Percentiles rank a stretch among this genome's conserved stretches.
phyloP scores from a whole-genome alignment of 2,113 vertebrate species.

The Rhegmatorhina hoffmannsi region DNA sequence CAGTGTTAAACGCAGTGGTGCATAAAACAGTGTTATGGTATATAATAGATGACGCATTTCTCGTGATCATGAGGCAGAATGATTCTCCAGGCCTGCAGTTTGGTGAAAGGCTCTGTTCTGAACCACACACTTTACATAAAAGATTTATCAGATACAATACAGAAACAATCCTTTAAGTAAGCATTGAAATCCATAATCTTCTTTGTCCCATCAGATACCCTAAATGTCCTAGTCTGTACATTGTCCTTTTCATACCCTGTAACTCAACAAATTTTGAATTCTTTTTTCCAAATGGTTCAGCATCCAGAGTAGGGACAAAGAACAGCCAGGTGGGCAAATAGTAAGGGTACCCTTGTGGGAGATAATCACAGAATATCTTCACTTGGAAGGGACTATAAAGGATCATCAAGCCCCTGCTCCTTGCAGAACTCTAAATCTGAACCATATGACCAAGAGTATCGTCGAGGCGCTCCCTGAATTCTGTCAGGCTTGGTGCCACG shows the following conservation, averaged over 20 bases:
- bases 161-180: background rate
- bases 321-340: background rate
- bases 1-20: background rate
- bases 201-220: background rate
- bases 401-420: background rate
- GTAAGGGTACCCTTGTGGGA: background rate
- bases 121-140: background rate
- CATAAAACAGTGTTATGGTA: background rate
- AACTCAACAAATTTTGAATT: background rate
- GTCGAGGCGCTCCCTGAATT: background rate
- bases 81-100: background rate
- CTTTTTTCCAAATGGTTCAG: background rate
- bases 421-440: background rate
- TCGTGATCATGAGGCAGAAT: background rate
- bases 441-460: background rate
- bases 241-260: background rate
- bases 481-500: background rate
- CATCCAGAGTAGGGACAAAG: background rate
- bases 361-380: background rate
- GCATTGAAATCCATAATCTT: background rate
- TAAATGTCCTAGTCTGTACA: background rate
- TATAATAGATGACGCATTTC: background rate
- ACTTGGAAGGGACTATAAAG: background rate
- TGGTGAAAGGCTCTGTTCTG: background rate
- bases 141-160: background rate